Conservation (phyloP, 2,113 vertebrate genomes). For the Montifringilla adamsi region DNA sequence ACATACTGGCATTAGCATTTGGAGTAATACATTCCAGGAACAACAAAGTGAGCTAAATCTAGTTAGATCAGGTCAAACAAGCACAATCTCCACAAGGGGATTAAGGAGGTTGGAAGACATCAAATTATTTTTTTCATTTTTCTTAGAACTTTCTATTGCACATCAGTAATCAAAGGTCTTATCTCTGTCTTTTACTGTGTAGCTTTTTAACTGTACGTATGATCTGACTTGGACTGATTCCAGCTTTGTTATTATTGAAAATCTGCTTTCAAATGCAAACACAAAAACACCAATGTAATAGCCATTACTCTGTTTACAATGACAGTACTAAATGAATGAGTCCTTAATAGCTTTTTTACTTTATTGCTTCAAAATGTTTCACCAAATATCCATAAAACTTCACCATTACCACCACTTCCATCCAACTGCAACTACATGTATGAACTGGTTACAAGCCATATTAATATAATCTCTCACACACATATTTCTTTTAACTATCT, state of each 20-base stretch:
- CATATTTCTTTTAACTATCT: neutral
- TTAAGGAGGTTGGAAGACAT: constrained; percentile 8
- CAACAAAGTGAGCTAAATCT: constrained; percentile 45
- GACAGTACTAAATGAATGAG: neutral
- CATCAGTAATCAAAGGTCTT: constrained; percentile 38
- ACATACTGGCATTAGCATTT: neutral
- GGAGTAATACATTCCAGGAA: neutral
- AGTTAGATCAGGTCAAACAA: constrained; percentile 47
- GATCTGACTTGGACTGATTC: constrained; percentile 31
- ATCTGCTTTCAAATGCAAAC: constrained; percentile 37
- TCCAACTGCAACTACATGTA: neutral
- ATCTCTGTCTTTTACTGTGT: constrained; percentile 32
- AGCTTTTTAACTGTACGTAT: neutral
- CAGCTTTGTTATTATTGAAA: constrained; percentile 32
- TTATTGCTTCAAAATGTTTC: neutral
- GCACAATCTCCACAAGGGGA: neutral
- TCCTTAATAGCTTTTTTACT: neutral
- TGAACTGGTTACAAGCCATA: neutral
- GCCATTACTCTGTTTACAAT: neutral
- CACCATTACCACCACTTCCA: neutral
- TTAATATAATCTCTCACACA: constrained; percentile 4
- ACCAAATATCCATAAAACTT: neutral
- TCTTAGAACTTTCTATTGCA: constrained; percentile 7
- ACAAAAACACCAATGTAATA: neutral
- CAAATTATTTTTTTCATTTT: constrained; percentile 50